phyloP scores from a whole-genome alignment of 2,113 vertebrate species.

The Girardinichthys multiradiatus region DNA sequence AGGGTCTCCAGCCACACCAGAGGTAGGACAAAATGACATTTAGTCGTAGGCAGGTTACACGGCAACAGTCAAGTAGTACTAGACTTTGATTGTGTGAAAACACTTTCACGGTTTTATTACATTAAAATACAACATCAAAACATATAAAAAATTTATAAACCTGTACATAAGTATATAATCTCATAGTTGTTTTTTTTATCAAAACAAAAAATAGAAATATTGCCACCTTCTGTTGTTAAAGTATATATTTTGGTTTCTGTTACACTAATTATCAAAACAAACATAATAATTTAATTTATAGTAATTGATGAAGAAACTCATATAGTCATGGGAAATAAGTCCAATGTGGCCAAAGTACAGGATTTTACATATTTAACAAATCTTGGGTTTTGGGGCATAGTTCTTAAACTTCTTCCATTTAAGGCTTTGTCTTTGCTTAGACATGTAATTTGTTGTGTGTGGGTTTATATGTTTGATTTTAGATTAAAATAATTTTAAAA shows the following conservation, averaged over 20 bases:
- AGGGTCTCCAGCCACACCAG: slow-evolving; percentile 86
- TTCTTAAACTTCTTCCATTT: neutral
- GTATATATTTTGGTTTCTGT: too few species aligned
- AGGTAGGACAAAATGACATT: slow-evolving; percentile 79
- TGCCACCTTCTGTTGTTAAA: neutral
- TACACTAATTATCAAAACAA: too few species aligned
- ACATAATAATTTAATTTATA: too few species aligned
- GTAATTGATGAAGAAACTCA: neutral
- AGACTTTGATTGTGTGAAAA: neutral
- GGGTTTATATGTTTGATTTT: neutral
- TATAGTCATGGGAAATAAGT: neutral
- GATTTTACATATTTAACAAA: neutral
- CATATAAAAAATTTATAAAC: neutral
- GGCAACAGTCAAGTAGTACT: neutral
- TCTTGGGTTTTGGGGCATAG: neutral
- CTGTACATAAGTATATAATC: neutral
- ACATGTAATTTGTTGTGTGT: neutral
- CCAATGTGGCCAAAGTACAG: neutral
- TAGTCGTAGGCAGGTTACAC: neutral
- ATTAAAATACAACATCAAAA: neutral
- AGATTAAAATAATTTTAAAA: too few species aligned
- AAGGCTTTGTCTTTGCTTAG: neutral
- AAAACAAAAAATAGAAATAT: neutral
- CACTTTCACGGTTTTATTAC: neutral
- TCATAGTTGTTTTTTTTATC: too few species aligned